These are phyloP conservation scores for Sitophilus oryzae DNA, from an alignment of 1,140 invertebrate species.

Conservation along the genomic window DNA sequence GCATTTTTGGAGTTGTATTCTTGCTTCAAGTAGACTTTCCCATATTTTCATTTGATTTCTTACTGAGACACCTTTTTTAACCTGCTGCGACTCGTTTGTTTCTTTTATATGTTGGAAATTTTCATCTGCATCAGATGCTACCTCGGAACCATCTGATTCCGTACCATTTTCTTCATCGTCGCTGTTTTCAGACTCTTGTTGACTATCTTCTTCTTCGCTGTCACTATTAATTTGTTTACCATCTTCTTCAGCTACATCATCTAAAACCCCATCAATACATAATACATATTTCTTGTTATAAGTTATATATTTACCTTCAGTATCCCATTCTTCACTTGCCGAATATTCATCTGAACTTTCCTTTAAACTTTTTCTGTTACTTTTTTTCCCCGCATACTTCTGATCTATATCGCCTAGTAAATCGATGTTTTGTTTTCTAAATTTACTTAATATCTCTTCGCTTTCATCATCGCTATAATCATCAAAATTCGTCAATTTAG, in stretches of 20 bases:
- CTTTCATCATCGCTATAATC: slow-evolving; percentile 48
- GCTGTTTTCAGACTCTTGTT: slow-evolving; percentile 13
- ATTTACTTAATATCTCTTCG: slow-evolving; percentile 50
- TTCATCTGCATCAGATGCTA: slow-evolving; percentile 17
- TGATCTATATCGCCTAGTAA: slow-evolving; percentile 61
- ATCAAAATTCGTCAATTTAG: slow-evolving; percentile 40
- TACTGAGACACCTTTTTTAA: slow-evolving; percentile 65
- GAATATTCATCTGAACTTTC: slow-evolving; percentile 24
- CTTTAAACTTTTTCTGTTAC: slow-evolving; percentile 50
- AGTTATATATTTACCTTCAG: slow-evolving; percentile 24
- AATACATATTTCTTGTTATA: neutral
- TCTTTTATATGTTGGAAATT: slow-evolving; percentile 52
- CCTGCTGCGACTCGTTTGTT: slow-evolving; percentile 54
- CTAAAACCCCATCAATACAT: slow-evolving; percentile 6
- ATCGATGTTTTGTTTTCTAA: slow-evolving; percentile 59
- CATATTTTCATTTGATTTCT: slow-evolving; percentile 71
- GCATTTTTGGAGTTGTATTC: slow-evolving; percentile 81
- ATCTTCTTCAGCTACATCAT: slow-evolving; percentile 40
- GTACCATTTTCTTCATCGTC: slow-evolving; percentile 22
- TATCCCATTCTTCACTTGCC: slow-evolving; percentile 34
- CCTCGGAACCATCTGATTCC: slow-evolving; percentile 10
- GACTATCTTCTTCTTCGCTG: slow-evolving; percentile 18
- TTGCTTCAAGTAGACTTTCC: slow-evolving; percentile 74
- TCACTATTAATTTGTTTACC: slow-evolving; percentile 28
- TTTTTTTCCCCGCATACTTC: slow-evolving; percentile 66